These are phyloP conservation scores for Aegypius monachus DNA, from an alignment of 2,113 vertebrate species.

Conservation along the genomic window DNA sequence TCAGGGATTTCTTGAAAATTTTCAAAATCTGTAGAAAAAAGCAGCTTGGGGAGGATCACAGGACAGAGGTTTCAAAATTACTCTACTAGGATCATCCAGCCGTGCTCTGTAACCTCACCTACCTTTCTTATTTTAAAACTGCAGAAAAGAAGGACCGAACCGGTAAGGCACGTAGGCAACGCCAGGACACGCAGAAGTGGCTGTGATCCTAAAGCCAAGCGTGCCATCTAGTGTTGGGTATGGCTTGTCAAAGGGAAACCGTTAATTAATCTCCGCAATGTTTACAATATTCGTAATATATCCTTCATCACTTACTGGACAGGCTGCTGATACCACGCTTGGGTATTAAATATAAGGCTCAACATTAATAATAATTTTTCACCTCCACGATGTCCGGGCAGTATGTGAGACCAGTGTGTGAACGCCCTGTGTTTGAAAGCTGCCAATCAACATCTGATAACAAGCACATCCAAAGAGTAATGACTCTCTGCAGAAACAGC, in stretches of 20 bases:
- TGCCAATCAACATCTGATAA: neutral
- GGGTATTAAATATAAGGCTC: neutral
- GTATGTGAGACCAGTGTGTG: neutral
- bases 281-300: neutral
- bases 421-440: neutral
- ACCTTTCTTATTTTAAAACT: neutral
- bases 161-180: rapidly evolving
- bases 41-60: neutral
- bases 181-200: neutral
- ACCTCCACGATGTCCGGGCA: neutral
- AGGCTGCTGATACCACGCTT: neutral
- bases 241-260: neutral
- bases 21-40: neutral
- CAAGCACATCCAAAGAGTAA: neutral
- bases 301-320: too few species aligned
- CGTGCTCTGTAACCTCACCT: neutral
- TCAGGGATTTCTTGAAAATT: neutral
- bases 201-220: constrained; percentile 64
- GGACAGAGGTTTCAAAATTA: neutral
- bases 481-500: neutral
- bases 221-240: constrained; percentile 76
- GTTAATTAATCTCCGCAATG: rapidly evolving
- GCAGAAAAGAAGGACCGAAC: neutral
- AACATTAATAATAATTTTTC: neutral
- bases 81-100: neutral